A percentile compares a stretch with the other conserved stretches of the same genome.
These are phyloP conservation scores for Zaprionus camerounensis DNA, from an alignment of 1,140 invertebrate species.

Conservation along the genomic window DNA sequence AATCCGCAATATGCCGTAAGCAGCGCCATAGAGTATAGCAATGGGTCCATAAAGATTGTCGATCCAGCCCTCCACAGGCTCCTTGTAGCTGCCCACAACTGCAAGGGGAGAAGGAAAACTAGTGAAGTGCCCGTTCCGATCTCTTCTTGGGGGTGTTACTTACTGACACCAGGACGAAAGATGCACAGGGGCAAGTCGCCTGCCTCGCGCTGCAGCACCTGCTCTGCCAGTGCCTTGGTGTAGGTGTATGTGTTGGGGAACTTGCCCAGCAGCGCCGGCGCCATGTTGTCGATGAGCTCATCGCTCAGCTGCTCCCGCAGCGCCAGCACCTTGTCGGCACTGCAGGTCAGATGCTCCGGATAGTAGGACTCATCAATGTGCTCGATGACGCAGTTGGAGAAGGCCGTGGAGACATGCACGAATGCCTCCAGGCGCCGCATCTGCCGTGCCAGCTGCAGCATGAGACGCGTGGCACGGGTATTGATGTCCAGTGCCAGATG, in stretches of 20 bases:
- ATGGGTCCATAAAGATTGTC: slow-evolving; percentile 96
- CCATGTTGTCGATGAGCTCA: slow-evolving; percentile 88
- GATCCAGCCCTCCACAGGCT: slow-evolving; percentile 91
- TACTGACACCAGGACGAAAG: slow-evolving; percentile 90
- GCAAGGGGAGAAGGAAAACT: background rate
- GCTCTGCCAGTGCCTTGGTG: slow-evolving; percentile 93
- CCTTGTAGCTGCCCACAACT: slow-evolving; percentile 93
- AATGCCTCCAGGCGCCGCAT: slow-evolving; percentile 88
- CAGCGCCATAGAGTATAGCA: slow-evolving; percentile 88
- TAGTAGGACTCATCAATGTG: slow-evolving; percentile 90
- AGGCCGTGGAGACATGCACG: slow-evolving; percentile 91
- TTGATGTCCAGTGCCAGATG: slow-evolving; percentile 87
- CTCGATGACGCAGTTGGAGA: slow-evolving; percentile 87
- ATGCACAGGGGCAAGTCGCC: slow-evolving; percentile 89
- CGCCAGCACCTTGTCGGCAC: slow-evolving; percentile 87
- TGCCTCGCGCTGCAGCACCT: slow-evolving; percentile 87
- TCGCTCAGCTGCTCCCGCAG: slow-evolving; percentile 85
- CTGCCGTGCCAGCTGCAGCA: slow-evolving; percentile 86
- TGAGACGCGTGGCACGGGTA: slow-evolving; percentile 86
- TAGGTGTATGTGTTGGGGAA: slow-evolving; percentile 94
- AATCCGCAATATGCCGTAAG: slow-evolving; percentile 90
- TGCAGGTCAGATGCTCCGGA: slow-evolving; percentile 86
- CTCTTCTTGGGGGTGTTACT: slow-evolving; percentile 55
- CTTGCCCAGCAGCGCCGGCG: slow-evolving; percentile 88
- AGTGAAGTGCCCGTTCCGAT: background rate